phyloP scores from a whole-genome alignment of 2,797 vertebrate genomes.

The Lagorchestes hirsutus region DNA sequence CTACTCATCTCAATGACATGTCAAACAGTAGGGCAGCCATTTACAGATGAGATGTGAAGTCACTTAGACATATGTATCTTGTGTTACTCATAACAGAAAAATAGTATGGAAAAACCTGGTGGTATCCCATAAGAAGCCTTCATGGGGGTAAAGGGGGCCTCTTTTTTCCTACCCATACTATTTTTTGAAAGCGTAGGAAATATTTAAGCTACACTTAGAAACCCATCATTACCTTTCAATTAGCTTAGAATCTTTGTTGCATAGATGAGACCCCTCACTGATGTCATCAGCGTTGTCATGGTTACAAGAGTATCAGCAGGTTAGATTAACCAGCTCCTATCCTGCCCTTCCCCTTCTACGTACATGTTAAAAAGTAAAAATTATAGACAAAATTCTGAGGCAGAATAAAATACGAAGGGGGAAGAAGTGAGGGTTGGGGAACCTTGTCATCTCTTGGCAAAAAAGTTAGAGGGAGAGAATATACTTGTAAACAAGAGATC shows the following conservation, averaged over 20 bases:
- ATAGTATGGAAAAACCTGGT: background rate
- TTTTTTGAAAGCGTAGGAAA: constrained; percentile 48
- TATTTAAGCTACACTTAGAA: constrained; percentile 75
- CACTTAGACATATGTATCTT: constrained; percentile 47
- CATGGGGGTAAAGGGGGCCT: background rate
- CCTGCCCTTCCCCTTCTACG: constrained; percentile 50
- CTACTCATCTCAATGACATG: constrained; percentile 13
- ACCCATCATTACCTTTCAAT: constrained; percentile 69
- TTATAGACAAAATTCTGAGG: constrained; percentile 41
- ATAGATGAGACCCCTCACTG: constrained; percentile 68
- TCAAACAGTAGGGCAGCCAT: constrained; percentile 4
- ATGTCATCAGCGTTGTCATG: constrained; percentile 83
- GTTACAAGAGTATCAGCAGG: constrained; percentile 80
- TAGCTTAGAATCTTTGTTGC: constrained; percentile 65
- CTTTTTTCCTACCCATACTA: constrained; percentile 42
- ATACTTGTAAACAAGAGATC: constrained; percentile 58
- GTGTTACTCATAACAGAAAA: constrained; percentile 71
- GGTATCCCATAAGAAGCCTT: constrained; percentile 2
- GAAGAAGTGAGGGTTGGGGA: background rate
- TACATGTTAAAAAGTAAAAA: constrained; percentile 59
- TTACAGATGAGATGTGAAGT: background rate
- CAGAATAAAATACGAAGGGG: constrained; percentile 40
- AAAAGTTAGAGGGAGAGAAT: background rate
- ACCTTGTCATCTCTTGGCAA: background rate
- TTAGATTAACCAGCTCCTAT: constrained; percentile 61